Conservation (phyloP, 2,888 invertebrate genomes). For the Drosophila meridionalis region DNA sequence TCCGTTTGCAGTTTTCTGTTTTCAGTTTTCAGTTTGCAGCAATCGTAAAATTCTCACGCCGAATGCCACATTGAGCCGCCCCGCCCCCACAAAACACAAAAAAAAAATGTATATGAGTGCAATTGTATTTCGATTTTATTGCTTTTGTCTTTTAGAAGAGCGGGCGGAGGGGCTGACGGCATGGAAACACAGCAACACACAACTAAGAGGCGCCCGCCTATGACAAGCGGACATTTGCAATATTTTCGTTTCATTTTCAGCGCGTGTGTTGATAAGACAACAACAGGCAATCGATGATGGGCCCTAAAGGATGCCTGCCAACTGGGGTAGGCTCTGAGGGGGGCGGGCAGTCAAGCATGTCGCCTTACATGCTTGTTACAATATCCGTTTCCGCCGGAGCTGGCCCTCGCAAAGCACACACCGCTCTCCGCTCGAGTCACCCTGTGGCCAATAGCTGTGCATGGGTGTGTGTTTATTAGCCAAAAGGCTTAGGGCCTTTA, state of each 20-base stretch:
- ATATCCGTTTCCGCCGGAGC: slow-evolving; percentile 61
- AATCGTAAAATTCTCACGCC: slow-evolving; percentile 65
- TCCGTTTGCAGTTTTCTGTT: slow-evolving; percentile 55
- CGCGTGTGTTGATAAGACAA: slow-evolving; percentile 74
- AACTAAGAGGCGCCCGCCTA: slow-evolving; percentile 23
- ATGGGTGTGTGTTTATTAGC: slow-evolving; percentile 61
- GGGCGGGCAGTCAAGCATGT: slow-evolving; percentile 22
- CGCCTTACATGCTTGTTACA: slow-evolving; percentile 62
- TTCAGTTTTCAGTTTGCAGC: slow-evolving; percentile 52
- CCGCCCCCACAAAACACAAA: slow-evolving; percentile 1
- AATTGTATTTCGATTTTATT: slow-evolving; percentile 79
- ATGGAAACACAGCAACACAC: slow-evolving; percentile 16
- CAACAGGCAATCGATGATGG: slow-evolving; percentile 19
- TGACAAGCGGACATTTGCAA: slow-evolving; percentile 70
- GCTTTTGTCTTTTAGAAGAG: slow-evolving; percentile 72
- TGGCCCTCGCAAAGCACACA: slow-evolving; percentile 29
- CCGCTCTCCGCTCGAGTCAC: slow-evolving; percentile 5
- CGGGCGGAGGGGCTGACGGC: not conserved
- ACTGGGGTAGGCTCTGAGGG: not conserved
- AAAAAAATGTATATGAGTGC: slow-evolving; percentile 35
- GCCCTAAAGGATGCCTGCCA: not conserved
- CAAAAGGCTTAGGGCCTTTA: slow-evolving; percentile 57
- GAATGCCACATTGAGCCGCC: slow-evolving; percentile 35
- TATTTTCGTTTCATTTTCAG: slow-evolving; percentile 76
- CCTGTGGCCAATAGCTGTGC: slow-evolving; percentile 10